Percentiles rank a stretch among this genome's conserved stretches.
Evolutionary conservation across 2,888 invertebrate genomes (phyloP).

Genomic region (Plebejus melissa): DNA sequence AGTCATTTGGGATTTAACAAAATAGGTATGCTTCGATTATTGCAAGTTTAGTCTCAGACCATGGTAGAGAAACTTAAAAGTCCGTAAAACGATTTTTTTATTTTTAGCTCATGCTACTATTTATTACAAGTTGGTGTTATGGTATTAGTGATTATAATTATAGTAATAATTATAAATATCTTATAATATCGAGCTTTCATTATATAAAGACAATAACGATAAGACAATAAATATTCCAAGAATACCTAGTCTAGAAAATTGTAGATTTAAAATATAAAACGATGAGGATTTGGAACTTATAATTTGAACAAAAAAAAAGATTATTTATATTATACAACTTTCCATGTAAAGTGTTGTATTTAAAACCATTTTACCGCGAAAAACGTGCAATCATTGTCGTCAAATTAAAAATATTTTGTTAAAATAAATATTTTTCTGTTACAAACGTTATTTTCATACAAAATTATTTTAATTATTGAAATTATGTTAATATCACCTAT

Average conservation of each 20-base stretch:
- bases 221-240: conserved; percentile 51
- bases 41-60: background rate
- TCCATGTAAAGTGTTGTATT: background rate
- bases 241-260: conserved; percentile 19
- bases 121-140: background rate
- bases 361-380: background rate
- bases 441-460: background rate
- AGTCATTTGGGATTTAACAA: background rate
- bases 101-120: background rate
- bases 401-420: background rate
- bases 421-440: background rate
- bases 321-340: background rate
- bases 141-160: background rate
- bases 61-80: background rate
- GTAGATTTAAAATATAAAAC: background rate
- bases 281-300: background rate
- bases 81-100: background rate
- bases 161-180: conserved; percentile 31
- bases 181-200: conserved; percentile 61
- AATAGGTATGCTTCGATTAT: background rate
- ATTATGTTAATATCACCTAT: background rate
- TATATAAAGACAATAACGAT: conserved; percentile 56
- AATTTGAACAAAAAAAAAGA: background rate
- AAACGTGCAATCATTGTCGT: background rate
- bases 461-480: background rate